Evolutionary conservation across 1,140 invertebrate genomes (phyloP), one percentile per base, ranked within the genome.

Genomic region (Gerris buenoi): DNA sequence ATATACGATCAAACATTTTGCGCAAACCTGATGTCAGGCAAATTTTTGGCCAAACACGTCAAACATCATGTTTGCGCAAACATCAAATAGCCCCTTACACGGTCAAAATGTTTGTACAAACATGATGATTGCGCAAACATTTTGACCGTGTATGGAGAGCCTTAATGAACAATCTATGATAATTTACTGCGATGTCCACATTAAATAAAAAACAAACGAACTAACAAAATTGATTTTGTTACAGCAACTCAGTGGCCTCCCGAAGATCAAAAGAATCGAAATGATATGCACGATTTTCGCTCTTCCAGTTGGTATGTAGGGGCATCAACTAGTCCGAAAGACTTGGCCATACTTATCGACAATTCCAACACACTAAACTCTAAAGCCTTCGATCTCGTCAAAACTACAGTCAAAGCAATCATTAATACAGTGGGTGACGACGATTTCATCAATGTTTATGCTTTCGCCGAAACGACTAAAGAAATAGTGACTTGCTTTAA

Each of bases 361-460:
- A 84, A 83, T 25, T 88, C 89, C 14, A 92, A 91, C 26, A 91
- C 93, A 63, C 92, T 95, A 81, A 89, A 88, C 25, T 93, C 93
- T 0, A 85, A 89, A 62, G 83, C 89, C 66, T 85, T 88, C 68
- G 85, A 89, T 70, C 84, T 99, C 64, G 91, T 93, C 0, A 87
- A 88, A 74, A 86, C 88, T 10, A 93, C 95, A 0, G 87, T 90
- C 2, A 83, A 85, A 14, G 86, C 89, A 26, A 90, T 99, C 60
- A 78, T 99, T 57, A 93, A 98, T 66, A 98, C 96, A 0, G 82
- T 99, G 0, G 92, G 89, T 5, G 91, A 97, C 65, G 89, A 99
- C 75, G 97, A 99, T 77, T 98, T 90, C 75, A 93, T 99, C 46
- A 97, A 97, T 75, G 85, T 99, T 22, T 91, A 93, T 71, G 85